A percentile compares a stretch with the other conserved stretches of the same genome.
These are phyloP conservation scores for Suillia variegata DNA, from an alignment of 2,888 invertebrate genomes.

Conservation along the genomic window DNA sequence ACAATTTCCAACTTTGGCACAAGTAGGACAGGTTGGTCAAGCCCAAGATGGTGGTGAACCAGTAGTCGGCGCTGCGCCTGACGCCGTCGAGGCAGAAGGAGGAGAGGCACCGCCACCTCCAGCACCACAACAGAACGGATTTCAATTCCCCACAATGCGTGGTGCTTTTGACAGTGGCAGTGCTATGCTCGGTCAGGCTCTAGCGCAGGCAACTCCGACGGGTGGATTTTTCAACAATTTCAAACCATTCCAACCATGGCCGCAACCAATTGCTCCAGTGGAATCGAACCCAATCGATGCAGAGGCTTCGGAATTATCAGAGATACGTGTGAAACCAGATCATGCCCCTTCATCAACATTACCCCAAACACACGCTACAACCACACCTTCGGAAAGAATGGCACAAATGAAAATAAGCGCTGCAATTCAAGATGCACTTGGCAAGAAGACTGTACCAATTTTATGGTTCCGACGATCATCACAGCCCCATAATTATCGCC, in stretches of 20 bases:
- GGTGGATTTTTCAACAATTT: conserved; percentile 28
- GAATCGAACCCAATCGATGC: conserved; percentile 7
- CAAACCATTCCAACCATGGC: conserved; percentile 28
- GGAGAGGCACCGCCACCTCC: conserved; percentile 5
- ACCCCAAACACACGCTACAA: not conserved
- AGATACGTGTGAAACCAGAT: conserved; percentile 47
- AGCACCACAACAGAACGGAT: too few relatives aligned
- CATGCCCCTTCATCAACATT: not conserved
- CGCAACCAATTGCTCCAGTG: not conserved
- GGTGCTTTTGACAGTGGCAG: conserved; percentile 26
- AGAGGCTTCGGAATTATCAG: conserved; percentile 46
- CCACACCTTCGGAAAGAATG: conserved; percentile 19
- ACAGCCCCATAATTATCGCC: not conserved
- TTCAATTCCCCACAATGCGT: conserved; percentile 12
- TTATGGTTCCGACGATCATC: conserved; percentile 48
- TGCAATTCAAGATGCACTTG: conserved; percentile 30
- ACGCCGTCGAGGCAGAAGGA: not conserved
- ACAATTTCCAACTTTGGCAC: conserved; percentile 1
- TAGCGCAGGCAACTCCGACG: conserved; percentile 18
- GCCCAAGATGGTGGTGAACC: not conserved
- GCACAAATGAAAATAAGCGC: conserved; percentile 38
- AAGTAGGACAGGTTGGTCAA: conserved; percentile 12
- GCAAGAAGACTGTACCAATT: conserved; percentile 40
- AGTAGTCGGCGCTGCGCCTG: not conserved
- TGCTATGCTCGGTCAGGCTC: conserved; percentile 31